Conservation (phyloP, 2,797 vertebrate genomes). For the Meda fulgida region DNA sequence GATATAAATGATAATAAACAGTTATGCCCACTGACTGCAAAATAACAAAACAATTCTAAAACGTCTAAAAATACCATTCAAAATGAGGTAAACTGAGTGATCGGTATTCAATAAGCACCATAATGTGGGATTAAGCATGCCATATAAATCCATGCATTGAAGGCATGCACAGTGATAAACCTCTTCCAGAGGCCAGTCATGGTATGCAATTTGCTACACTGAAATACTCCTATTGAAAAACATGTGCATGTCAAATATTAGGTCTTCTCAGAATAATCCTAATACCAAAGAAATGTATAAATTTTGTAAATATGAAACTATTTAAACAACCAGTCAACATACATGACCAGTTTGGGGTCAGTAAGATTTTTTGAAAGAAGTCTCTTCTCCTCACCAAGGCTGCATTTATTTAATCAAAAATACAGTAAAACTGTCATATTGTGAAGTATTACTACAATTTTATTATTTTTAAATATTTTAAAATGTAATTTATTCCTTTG, state of each 20-base stretch:
- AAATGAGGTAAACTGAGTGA: constrained; percentile 50
- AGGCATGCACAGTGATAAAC: constrained; percentile 38
- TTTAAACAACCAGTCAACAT: neutral
- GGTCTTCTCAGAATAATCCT: neutral
- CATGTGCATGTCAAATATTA: constrained; percentile 10
- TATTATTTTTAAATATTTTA: neutral
- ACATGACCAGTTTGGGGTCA: neutral
- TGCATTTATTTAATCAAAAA: neutral
- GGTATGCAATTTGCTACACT: neutral
- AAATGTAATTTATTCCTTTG: neutral
- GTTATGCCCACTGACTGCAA: constrained; percentile 15
- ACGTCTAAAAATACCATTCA: constrained; percentile 37
- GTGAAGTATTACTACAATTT: neutral
- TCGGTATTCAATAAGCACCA: constrained; percentile 53
- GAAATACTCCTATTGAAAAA: neutral
- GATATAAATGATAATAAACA: constrained; percentile 27
- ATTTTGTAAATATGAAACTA: neutral
- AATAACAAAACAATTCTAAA: constrained; percentile 27
- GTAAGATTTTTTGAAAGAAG: neutral
- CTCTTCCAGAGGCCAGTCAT: constrained; percentile 26
- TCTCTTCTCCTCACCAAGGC: neutral
- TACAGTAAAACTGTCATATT: neutral
- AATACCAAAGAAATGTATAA: neutral
- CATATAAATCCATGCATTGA: constrained; percentile 31
- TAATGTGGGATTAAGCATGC: constrained; percentile 40